These are phyloP conservation scores for Corydoras maculifer DNA, from an alignment of 2,113 vertebrate species.

Conservation along the genomic window DNA sequence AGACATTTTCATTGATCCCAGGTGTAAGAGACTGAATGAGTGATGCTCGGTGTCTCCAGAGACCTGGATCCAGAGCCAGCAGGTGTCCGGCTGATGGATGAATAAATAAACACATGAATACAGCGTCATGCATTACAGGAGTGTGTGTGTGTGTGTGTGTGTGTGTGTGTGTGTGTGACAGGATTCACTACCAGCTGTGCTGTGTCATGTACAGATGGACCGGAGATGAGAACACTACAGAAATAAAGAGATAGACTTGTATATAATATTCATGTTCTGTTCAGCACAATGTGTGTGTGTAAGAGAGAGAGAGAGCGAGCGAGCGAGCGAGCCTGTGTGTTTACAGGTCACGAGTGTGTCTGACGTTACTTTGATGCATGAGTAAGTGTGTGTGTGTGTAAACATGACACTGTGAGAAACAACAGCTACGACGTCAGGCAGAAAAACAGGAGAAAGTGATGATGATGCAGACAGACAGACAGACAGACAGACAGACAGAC, in stretches of 20 bases:
- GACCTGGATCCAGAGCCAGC: too few species aligned
- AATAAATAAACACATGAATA: too few species aligned
- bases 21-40: too few species aligned
- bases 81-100: too few species aligned
- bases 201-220: conserved; percentile 43
- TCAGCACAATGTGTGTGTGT: neutral
- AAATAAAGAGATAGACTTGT: conserved; percentile 11
- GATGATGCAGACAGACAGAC: too few species aligned
- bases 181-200: conserved; percentile 40
- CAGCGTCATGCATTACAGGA: neutral
- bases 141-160: too few species aligned
- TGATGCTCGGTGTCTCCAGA: too few species aligned
- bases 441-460: neutral
- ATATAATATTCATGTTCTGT: conserved; percentile 16
- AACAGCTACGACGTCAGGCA: neutral
- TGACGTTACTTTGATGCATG: too few species aligned
- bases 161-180: conserved; percentile 13
- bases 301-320: conserved; percentile 17
- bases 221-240: conserved; percentile 24
- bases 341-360: too few species aligned
- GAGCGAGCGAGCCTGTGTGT: conserved; percentile 7
- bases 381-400: too few species aligned
- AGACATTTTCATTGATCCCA: too few species aligned
- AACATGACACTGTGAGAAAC: too few species aligned
- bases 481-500: neutral